Evolutionary conservation across 2,797 vertebrate species (phyloP), one percentile per base, ranked within the genome.

Genomic region (Pipistrellus nathusii): DNA sequence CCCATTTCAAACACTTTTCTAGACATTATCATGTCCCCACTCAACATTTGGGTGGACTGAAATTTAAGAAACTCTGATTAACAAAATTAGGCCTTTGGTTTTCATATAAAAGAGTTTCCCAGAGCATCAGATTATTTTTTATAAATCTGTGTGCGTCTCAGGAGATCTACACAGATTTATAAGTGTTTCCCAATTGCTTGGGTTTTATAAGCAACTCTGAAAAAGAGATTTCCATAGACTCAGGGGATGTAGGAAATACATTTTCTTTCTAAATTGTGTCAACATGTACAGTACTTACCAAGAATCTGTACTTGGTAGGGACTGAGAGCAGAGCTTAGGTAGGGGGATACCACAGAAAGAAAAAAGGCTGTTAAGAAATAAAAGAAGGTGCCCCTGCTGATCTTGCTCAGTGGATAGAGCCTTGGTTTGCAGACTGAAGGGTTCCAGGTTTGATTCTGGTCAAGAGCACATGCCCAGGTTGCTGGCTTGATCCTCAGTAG

Each of bases 41-140:
- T 84, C 48, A 76, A 88, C 20, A 78, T 71, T 86, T 25, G 21
- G 25, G 55, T 35, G 17, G 90, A 85, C 23, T 77, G 72, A 85
- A 95, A 82, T 88, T 90, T 94, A 94, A 90, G 21, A n/a, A 71
- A 55, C 25, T 85, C 55, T 59, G 35, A 55, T 88, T 73, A 89
- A 55, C 9, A 23, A 64, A 76, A 59, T 85, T 82, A 91, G 53
- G 12, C 6, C 20, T 96, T 83, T 84, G 25, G 35, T 57, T 85
- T 96, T 94, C 32, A 77, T 76, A 89, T 72, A 46, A 30, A 89
- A 68, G 69, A 41, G 9, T 88, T 93, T 80, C 94, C 32, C 30
- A 89, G 44, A 69, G 30, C 15, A 82, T 20, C 35, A 64, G 35
- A 32, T 89, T 95, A 59, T 88, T 85, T 94, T 89, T 59, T 41